phyloP scores from a whole-genome alignment of 2,797 vertebrate genomes.

The Dromococcyx pavoninus region DNA sequence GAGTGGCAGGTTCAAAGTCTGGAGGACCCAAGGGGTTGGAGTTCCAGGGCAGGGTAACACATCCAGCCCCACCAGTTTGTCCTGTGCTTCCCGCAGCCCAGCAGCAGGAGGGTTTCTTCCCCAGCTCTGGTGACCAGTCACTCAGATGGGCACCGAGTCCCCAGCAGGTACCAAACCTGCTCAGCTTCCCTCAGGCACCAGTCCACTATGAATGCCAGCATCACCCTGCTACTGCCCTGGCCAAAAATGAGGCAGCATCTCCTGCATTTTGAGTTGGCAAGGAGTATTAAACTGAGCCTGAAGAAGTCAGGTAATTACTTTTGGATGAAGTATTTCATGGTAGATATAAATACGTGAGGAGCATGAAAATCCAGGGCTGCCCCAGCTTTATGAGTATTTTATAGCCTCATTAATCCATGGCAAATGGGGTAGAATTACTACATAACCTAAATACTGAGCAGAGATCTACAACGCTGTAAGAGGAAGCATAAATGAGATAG shows the following conservation, averaged over 20 bases:
- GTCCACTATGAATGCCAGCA: fast-evolving
- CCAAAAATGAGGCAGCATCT: not conserved
- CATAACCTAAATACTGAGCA: not conserved
- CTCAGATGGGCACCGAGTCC: not conserved
- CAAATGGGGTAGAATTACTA: slow-evolving; percentile 39
- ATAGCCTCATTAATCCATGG: slow-evolving; percentile 47
- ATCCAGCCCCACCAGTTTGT: not conserved
- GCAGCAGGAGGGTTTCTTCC: not conserved
- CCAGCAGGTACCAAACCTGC: not conserved
- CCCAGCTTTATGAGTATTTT: slow-evolving; percentile 42
- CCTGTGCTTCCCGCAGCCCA: not conserved
- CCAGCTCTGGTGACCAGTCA: not conserved
- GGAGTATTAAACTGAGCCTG: slow-evolving; percentile 5
- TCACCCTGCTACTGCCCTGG: not conserved
- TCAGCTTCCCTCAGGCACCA: not conserved
- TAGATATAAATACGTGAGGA: slow-evolving; percentile 14
- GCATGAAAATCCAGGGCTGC: not conserved
- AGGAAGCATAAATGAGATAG: slow-evolving; percentile 7
- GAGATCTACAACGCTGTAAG: slow-evolving; percentile 1
- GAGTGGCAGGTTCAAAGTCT: not conserved
- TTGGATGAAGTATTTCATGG: slow-evolving; percentile 23
- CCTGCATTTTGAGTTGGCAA: not conserved
- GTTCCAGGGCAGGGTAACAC: not conserved
- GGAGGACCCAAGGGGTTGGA: not conserved
- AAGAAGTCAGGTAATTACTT: slow-evolving; percentile 40